Evolutionary conservation across 1,140 invertebrate species (phyloP), one percentile per base, ranked within the genome.

Genomic region (Myzus persicae): DNA sequence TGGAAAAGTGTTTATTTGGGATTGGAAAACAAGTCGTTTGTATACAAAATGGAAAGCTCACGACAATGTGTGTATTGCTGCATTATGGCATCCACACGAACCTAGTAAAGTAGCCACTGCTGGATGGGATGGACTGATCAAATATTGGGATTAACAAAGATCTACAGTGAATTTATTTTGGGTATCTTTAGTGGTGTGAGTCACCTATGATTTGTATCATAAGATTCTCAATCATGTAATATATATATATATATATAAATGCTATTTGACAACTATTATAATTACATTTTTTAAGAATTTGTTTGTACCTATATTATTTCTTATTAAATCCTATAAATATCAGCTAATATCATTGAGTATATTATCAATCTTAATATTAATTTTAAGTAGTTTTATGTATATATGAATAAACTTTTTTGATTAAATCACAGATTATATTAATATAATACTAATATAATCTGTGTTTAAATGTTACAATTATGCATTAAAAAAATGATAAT

Each of bases 41-140:
- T 99, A 99, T 95, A 99, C 98, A 95, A 99, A 99, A 95, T 99
- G 99, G 98, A 99, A 99, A 95, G 99, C 99, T 1, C 99, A 99
- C 95, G 99, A 99, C 94, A 98, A 98, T 94, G 99, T 99, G 2
- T 99, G 99, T 95, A 99, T 99, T 88, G 96, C 97, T 31, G 97
- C 97, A 0, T 95, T 99, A 42, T 99, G 99, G 99, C 99, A 99
- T 96, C 99, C 99, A 1, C 99, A 99, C 95, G 99, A 99, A 95
- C 98, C 99, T 2, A 99, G 98, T 94, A 98, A 99, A 95, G 96
- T 99, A 42, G 97, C 98, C 0, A 99, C 99, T 8, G 98, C 98
- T 91, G 99, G 99, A 51, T 99, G 99, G 99, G 99, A 99, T 96
- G 98, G 98, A 42, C 96, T 98, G 94, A 99, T 99, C 93, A 99